Percentiles rank a stretch among this genome's conserved stretches.
These are phyloP conservation scores for Spodoptera frugiperda DNA, from an alignment of 1,140 invertebrate species.

Conservation along the genomic window DNA sequence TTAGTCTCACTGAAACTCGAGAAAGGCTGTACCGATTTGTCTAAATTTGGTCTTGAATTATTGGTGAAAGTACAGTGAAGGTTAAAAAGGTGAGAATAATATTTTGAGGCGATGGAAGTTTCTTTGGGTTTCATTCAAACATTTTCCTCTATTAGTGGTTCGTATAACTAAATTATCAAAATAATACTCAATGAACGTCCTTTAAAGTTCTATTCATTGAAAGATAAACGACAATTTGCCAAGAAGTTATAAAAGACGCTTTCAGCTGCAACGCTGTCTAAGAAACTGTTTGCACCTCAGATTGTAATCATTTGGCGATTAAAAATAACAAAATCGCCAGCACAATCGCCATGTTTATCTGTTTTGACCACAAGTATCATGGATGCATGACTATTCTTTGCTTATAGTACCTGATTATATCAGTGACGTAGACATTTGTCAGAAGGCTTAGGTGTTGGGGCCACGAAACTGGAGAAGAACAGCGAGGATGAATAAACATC, in stretches of 20 bases:
- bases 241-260: background rate
- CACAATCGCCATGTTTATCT: constrained; percentile 61
- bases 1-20: too few relatives aligned
- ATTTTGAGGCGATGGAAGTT: too few relatives aligned
- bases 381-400: constrained; percentile 49
- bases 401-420: constrained; percentile 40
- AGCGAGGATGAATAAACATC: background rate
- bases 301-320: constrained; percentile 56
- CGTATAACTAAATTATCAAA: too few relatives aligned
- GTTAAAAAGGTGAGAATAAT: too few relatives aligned
- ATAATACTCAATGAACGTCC: too few relatives aligned
- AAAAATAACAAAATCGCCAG: constrained; percentile 49
- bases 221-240: background rate
- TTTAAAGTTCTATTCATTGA: background rate
- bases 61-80: too few relatives aligned
- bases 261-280: constrained; percentile 32
- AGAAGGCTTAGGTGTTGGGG: constrained; percentile 29
- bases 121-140: background rate
- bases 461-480: constrained; percentile 10
- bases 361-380: constrained; percentile 65
- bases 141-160: background rate
- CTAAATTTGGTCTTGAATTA: too few relatives aligned
- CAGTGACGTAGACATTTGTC: constrained; percentile 42
- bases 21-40: too few relatives aligned
- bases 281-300: constrained; percentile 24